Base-by-base conservation (phyloP, 2,888 invertebrate species). In the Masnerella sp. region DNA sequence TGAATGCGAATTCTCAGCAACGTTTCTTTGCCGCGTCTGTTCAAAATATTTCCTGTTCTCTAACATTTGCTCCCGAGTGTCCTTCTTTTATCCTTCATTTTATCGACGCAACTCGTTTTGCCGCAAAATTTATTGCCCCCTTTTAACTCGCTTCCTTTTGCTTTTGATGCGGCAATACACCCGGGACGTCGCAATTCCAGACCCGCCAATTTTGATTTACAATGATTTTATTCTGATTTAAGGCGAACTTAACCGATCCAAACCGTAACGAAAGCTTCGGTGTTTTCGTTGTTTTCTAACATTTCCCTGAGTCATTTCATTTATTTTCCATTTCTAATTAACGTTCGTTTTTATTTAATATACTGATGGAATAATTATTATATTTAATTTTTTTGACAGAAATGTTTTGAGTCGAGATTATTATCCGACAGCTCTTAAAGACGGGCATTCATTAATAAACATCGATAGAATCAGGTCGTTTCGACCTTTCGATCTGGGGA, bases 191-290 rank as follows among this genome's bases (percentile, higher is more conserved):
- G 79, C 79, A 80, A 81, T 81, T 80, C 74, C 74, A 51, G 42
- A 77, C 32, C 77, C 70, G 79, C 75, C 81, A 79, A 78, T 79
- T 80, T 77, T 79, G 80, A 81, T 82, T 81, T 80, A 78, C 73
- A 74, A 71, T 51, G 14, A 42, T 51, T 59, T 51, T 56, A 58
- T 58, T 49, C 36, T 2, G 34, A 25, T 45, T 22, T 36, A 40
- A 40, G 7, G 25, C n/a, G n/a, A n/a, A n/a, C n/a, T n/a, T n/a
- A n/a, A n/a, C n/a, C n/a, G n/a, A n/a, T n/a, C n/a, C n/a, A n/a
- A n/a, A n/a, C n/a, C n/a, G n/a, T n/a, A n/a, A n/a, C n/a, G n/a
- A n/a, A n/a, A n/a, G n/a, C n/a, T n/a, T n/a, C n/a, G n/a, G n/a
- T n/a, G n/a, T n/a, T n/a, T n/a, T n/a, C n/a, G n/a, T n/a, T n/a